These are phyloP conservation scores for Apis cerana DNA, from an alignment of 1,140 invertebrate species.

Conservation along the genomic window DNA sequence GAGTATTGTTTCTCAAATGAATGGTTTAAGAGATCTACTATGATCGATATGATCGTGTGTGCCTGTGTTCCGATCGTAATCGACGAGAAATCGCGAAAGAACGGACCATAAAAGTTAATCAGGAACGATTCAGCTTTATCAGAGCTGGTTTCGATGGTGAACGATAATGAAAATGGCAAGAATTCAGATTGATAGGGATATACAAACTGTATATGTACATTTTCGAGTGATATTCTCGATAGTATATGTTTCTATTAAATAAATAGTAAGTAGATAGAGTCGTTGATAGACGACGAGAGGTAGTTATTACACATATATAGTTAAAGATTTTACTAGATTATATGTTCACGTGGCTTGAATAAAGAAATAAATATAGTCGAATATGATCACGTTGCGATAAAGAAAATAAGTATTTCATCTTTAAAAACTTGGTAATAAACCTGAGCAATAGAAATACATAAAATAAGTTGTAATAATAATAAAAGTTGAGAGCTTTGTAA, in stretches of 20 bases:
- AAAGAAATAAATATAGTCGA: background rate
- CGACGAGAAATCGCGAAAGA: background rate
- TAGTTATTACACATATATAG: background rate
- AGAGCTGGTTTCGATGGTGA: constrained; percentile 3
- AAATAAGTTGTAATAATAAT: background rate
- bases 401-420: background rate
- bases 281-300: background rate
- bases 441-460: too few relatives aligned
- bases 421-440: background rate
- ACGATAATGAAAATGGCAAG: constrained; percentile 3
- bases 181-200: background rate
- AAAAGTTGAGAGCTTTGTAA: background rate
- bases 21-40: background rate
- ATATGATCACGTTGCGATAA: constrained; percentile 5
- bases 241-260: background rate
- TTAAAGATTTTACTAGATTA: background rate
- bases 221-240: background rate
- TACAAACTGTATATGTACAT: constrained; percentile 2
- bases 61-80: background rate
- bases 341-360: background rate
- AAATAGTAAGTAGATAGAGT: background rate
- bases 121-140: constrained; percentile 3
- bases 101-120: constrained; percentile 11
- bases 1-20: background rate
- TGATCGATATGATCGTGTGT: background rate